Conservation (phyloP, 2,113 vertebrate species). For the Oceanodroma tethys region DNA sequence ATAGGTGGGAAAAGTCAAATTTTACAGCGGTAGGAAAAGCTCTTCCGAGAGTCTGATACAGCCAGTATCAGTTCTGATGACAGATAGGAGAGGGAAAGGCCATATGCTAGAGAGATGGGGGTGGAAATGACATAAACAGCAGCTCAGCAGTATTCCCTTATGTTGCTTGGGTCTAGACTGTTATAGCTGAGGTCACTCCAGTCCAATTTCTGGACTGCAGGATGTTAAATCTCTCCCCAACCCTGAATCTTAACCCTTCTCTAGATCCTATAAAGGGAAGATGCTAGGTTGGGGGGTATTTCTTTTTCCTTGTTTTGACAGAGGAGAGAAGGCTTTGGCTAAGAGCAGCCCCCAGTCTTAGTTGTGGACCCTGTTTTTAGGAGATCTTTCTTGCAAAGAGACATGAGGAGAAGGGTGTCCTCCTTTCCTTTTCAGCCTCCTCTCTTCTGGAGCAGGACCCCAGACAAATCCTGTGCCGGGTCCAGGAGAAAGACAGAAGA, state of each 20-base stretch:
- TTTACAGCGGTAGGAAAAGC: background rate
- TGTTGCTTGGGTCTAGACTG: background rate
- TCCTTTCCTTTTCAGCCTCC: background rate
- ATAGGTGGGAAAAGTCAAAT: background rate
- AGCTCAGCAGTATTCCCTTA: slow-evolving; percentile 5
- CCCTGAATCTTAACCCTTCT: background rate
- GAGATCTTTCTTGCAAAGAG: background rate
- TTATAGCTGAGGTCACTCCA: background rate
- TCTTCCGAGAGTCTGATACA: background rate
- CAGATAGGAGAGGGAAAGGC: background rate
- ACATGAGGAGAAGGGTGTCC: background rate
- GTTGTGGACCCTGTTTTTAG: background rate
- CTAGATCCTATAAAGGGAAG: background rate
- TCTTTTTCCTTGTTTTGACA: background rate
- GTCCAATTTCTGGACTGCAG: background rate
- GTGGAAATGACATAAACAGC: slow-evolving; percentile 7
- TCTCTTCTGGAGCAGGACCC: background rate
- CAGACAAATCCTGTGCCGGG: background rate
- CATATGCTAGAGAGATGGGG: background rate
- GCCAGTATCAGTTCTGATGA: background rate
- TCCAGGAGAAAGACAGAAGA: background rate
- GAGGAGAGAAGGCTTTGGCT: background rate
- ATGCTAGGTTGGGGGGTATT: background rate
- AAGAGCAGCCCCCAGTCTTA: background rate
- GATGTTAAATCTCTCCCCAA: background rate